These are phyloP conservation scores for Grammomys dolichurus DNA, from an alignment of 2,113 vertebrate genomes.

Conservation along the genomic window DNA sequence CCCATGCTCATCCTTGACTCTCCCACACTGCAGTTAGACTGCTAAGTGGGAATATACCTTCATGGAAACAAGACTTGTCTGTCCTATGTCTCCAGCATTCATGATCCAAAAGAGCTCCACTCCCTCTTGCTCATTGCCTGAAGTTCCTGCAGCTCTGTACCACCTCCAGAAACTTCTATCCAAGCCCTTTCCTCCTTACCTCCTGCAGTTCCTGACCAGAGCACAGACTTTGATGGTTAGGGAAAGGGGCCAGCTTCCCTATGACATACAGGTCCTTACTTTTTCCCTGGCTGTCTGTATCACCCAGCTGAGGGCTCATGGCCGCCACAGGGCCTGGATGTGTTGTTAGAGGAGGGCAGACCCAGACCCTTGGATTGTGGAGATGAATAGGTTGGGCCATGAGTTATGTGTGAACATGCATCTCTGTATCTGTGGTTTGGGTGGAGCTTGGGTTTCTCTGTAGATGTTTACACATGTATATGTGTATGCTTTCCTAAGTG, in stretches of 20 bases:
- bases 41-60: background rate
- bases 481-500: background rate
- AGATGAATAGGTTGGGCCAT: background rate
- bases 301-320: background rate
- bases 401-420: background rate
- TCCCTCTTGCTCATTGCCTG: background rate
- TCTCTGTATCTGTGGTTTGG: background rate
- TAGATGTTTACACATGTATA: background rate
- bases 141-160: background rate
- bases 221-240: background rate
- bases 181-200: background rate
- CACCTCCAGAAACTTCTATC: background rate
- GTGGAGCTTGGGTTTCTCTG: background rate
- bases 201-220: background rate
- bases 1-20: background rate
- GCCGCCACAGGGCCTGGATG: fast-evolving
- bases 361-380: background rate
- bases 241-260: background rate
- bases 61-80: background rate
- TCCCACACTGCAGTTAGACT: background rate
- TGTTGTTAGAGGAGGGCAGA: too few relatives aligned
- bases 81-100: too few relatives aligned
- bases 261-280: background rate
- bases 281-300: background rate
- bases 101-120: too few relatives aligned